Conservation (phyloP, 2,888 invertebrate genomes). For the Drosophila emarginata region DNA sequence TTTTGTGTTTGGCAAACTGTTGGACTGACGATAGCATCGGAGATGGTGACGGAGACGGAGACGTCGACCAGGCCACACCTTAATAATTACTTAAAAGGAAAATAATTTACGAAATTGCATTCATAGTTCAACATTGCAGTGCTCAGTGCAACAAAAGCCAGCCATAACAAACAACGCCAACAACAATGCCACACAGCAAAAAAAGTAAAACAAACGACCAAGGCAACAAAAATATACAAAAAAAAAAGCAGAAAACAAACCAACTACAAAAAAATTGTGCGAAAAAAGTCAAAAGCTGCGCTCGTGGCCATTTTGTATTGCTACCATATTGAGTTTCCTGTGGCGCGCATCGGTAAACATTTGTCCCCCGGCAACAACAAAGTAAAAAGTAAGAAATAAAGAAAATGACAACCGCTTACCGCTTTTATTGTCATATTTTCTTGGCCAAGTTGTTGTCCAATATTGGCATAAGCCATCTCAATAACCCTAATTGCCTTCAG, state of each 20-base stretch:
- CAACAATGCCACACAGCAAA: slow-evolving; percentile 27
- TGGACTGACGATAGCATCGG: slow-evolving; percentile 39
- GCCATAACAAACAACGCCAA: slow-evolving; percentile 59
- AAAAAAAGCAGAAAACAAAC: slow-evolving; percentile 13
- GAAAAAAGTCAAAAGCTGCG: slow-evolving; percentile 50
- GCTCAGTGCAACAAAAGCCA: slow-evolving; percentile 70
- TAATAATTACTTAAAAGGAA: slow-evolving; percentile 83
- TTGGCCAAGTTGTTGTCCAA: slow-evolving; percentile 15
- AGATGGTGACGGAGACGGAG: slow-evolving; percentile 10
- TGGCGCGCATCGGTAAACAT: slow-evolving; percentile 66
- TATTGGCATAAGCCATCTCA: slow-evolving; percentile 55
- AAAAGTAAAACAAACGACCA: slow-evolving; percentile 49
- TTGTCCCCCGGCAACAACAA: slow-evolving; percentile 43
- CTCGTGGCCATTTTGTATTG: slow-evolving; percentile 36
- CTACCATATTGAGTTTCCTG: slow-evolving; percentile 74
- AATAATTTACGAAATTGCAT: slow-evolving; percentile 82
- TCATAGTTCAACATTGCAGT: slow-evolving; percentile 77
- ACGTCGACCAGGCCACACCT: slow-evolving; percentile 79
- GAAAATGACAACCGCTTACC: slow-evolving; percentile 1
- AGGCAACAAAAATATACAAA: slow-evolving; percentile 48
- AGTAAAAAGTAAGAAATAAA: background rate
- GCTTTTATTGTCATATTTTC: slow-evolving; percentile 54
- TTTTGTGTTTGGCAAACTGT: slow-evolving; percentile 69
- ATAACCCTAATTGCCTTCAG: slow-evolving; percentile 63
- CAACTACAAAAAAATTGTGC: slow-evolving; percentile 48